These are phyloP conservation scores for Andricus grossulariae DNA, from an alignment of 1,140 invertebrate species.

Conservation along the genomic window DNA sequence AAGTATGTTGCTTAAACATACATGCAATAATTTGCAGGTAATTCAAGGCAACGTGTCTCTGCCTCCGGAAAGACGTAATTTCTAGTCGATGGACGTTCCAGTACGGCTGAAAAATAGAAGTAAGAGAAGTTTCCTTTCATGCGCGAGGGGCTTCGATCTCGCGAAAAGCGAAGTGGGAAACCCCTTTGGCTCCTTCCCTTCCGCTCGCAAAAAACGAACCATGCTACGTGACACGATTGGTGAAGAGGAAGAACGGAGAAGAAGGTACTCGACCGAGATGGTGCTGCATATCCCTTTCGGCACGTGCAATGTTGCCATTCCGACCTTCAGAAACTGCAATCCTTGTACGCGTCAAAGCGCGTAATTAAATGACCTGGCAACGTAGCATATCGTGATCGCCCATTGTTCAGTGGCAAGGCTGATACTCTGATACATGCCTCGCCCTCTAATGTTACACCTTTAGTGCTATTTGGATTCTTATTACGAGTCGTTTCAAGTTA, in stretches of 20 bases:
- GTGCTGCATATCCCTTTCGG: constrained; percentile 12
- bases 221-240: constrained; percentile 53
- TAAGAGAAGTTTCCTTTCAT: constrained; percentile 39
- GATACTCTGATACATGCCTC: constrained; percentile 32
- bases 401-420: constrained; percentile 29
- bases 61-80: constrained; percentile 51
- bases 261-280: constrained; percentile 17
- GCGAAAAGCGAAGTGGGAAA: constrained; percentile 43
- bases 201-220: constrained; percentile 54
- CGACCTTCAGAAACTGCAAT: constrained; percentile 22
- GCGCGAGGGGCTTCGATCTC: constrained; percentile 19
- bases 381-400: constrained; percentile 4
- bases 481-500: constrained; percentile 48
- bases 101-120: constrained; percentile 49
- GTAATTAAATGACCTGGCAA: constrained; percentile 27
- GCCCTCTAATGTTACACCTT: constrained; percentile 51
- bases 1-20: constrained; percentile 49
- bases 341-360: constrained; percentile 19
- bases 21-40: constrained; percentile 40
- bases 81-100: constrained; percentile 48
- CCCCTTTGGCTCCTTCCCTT: constrained; percentile 54
- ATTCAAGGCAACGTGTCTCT: constrained; percentile 44
- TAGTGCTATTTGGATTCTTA: constrained; percentile 52
- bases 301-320: constrained; percentile 12
- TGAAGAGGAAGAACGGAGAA: constrained; percentile 13